These are phyloP conservation scores for Lethrus apterus DNA, from an alignment of 1,140 invertebrate species.

Conservation along the genomic window DNA sequence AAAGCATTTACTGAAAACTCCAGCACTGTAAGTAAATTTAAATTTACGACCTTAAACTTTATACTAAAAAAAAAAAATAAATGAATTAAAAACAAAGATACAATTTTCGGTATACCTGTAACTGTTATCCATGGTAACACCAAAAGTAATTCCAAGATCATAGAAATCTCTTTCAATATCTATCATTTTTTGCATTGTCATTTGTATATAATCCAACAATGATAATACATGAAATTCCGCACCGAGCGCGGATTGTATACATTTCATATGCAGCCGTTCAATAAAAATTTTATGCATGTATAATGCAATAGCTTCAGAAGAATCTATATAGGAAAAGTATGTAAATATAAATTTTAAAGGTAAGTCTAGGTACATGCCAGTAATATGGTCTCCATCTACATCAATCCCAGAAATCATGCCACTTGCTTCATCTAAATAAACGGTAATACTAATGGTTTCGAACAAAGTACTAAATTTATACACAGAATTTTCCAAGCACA, in stretches of 20 bases:
- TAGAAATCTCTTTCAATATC: conserved; percentile 9
- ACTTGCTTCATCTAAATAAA: conserved; percentile 1
- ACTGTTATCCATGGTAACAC: conserved; percentile 4
- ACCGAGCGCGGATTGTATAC: conserved; percentile 10
- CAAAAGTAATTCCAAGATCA: not conserved
- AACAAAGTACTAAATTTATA: conserved; percentile 5
- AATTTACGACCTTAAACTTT: conserved; percentile 6
- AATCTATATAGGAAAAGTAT: no score
- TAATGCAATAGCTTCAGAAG: not conserved
- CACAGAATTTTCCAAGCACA: not conserved
- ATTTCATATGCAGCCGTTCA: conserved; percentile 2
- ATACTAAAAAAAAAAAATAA: conserved; percentile 6
- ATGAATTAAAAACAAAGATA: not conserved
- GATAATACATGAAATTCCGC: conserved; percentile 13
- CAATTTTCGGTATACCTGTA: conserved; percentile 2
- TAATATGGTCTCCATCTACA: not conserved
- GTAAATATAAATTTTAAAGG: no score
- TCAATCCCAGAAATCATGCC: not conserved
- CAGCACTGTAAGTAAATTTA: not conserved
- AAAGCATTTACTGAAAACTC: conserved; percentile 4
- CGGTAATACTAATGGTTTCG: not conserved
- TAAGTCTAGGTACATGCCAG: not conserved
- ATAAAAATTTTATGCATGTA: conserved; percentile 10
- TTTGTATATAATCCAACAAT: conserved; percentile 12
- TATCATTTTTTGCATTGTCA: conserved; percentile 12